phyloP scores from a whole-genome alignment of 1,140 invertebrate species.

The Leguminivora glycinivorella region DNA sequence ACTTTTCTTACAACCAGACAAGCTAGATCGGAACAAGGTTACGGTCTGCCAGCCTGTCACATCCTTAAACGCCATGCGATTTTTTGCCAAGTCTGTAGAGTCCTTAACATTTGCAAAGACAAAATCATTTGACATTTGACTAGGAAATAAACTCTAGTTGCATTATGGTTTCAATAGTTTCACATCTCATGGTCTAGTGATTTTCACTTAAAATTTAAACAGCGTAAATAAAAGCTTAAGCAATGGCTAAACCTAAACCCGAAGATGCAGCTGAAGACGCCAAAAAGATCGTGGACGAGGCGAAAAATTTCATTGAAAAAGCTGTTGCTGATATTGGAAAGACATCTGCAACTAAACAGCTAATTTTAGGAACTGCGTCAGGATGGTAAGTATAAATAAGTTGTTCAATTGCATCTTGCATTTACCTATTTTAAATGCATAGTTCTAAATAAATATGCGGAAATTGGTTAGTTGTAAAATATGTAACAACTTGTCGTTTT shows the following conservation, averaged over 20 bases:
- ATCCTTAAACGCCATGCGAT: too few relatives aligned
- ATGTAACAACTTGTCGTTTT: not conserved
- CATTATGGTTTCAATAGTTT: too few relatives aligned
- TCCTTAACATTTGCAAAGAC: too few relatives aligned
- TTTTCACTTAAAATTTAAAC: conserved; percentile 9
- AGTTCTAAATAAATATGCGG: not conserved
- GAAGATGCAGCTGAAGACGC: conserved; percentile 74
- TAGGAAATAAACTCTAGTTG: too few relatives aligned
- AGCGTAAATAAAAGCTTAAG: conserved; percentile 28
- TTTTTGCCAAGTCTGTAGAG: too few relatives aligned
- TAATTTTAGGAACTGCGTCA: conserved; percentile 90
- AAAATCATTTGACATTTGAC: too few relatives aligned
- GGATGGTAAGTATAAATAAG: conserved; percentile 86
- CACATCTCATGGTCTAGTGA: not conserved
- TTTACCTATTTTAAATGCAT: not conserved
- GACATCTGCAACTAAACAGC: conserved; percentile 91
- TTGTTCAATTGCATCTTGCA: conserved; percentile 30
- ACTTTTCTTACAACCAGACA: too few relatives aligned
- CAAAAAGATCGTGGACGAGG: conserved; percentile 82
- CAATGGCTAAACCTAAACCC: conserved; percentile 66
- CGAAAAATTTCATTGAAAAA: conserved; percentile 85
- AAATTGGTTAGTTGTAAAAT: not conserved
- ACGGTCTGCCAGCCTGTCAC: too few relatives aligned
- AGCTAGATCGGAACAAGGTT: too few relatives aligned
- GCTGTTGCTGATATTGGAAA: conserved; percentile 89